Base-by-base conservation (phyloP, 2,797 vertebrate species). In the Rhinichthys osculus region DNA sequence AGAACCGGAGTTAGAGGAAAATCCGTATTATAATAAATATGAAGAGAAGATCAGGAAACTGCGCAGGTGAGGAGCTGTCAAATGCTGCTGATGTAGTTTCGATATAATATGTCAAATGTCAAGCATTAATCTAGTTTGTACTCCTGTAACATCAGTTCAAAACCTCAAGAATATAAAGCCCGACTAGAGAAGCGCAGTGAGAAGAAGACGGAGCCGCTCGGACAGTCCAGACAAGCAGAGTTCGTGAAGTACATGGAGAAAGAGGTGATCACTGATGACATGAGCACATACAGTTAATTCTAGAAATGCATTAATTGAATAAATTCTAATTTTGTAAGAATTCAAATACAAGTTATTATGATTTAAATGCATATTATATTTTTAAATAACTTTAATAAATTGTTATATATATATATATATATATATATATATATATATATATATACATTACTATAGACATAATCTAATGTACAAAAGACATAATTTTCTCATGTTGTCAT, bases 1-100 rank as follows among this genome's bases (percentile, higher is more conserved):
- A 85, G 92, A 93, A 3, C 92, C 93, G 79, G 90, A 95, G 2
- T 86, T 98, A 82, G 96, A 97, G 78, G 94, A 95, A 23, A 99
- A 98, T 70, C 97, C 96, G 3, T 98, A 92, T 91, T 98, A 94
- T 86, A 92, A 35, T 89, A 97, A 97, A 87, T 99, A 99, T 94
- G 95, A 95, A 64, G 95, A 96, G 84, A 98, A 97, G 94, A 98
- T 99, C 91, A 94, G 95, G 90, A 94, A 95, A 82, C 94, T 99
- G 86, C 96, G 96, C 90, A 97, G 97, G 98, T 99, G 91, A 90
- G 93, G 59, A 80, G 66, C 80, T 50, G 59, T 67, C 47, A 27
- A 52, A 81, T 27, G 64, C 16, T 69, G 62, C 16, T 79, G 62
- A 16, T 66, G 66, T 2, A 23, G 7, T 14, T 47, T 67, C 2